A percentile compares a stretch with the other conserved stretches of the same genome.
These are phyloP conservation scores for Aspidoscelis tigris DNA, from an alignment of 2,113 vertebrate genomes.

Conservation along the genomic window DNA sequence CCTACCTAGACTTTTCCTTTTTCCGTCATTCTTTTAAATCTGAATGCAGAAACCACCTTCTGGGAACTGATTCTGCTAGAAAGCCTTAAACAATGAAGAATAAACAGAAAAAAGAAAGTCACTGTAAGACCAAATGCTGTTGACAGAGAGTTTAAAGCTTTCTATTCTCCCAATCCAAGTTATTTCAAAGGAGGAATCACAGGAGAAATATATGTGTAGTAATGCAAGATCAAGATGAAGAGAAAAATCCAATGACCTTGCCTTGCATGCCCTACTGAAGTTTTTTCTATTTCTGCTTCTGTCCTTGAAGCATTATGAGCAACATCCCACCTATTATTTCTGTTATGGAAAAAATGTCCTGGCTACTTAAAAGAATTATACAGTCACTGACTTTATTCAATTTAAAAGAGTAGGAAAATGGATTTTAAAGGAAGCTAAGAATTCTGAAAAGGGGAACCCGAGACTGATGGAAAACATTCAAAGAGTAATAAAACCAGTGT, in stretches of 20 bases:
- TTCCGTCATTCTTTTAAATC: too few relatives aligned
- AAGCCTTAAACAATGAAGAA: background rate
- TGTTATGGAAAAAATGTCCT: background rate
- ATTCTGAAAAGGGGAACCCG: background rate
- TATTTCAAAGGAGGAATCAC: background rate
- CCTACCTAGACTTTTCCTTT: too few relatives aligned
- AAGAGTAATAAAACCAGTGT: background rate
- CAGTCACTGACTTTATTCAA: background rate
- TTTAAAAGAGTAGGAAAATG: background rate
- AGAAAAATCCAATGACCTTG: background rate
- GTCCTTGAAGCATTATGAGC: background rate
- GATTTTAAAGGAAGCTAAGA: background rate
- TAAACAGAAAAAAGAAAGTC: background rate
- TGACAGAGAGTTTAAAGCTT: background rate
- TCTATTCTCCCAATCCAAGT: background rate
- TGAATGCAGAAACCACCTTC: too few relatives aligned
- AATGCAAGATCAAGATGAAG: background rate
- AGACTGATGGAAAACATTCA: background rate
- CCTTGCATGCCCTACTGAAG: background rate
- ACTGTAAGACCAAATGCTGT: background rate
- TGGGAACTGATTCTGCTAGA: too few relatives aligned
- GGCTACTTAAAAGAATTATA: background rate
- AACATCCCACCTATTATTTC: background rate
- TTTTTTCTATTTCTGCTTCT: background rate
- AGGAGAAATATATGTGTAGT: background rate